phyloP scores from a whole-genome alignment of 2,113 vertebrate genomes.

The Isurus oxyrinchus region DNA sequence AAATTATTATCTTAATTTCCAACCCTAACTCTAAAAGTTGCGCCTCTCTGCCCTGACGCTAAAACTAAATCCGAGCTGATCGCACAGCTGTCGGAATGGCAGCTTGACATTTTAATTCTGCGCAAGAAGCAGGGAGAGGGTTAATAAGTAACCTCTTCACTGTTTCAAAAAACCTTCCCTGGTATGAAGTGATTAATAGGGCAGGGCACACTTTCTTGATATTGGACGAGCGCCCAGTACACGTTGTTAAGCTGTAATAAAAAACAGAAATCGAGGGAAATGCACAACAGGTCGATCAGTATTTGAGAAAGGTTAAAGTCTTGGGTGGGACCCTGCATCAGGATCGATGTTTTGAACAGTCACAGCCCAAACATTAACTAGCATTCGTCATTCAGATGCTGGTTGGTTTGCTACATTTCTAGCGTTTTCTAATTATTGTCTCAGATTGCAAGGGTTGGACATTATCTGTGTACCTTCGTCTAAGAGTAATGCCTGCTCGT shows the following conservation, averaged over 20 bases:
- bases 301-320: slow-evolving; percentile 25
- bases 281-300: not conserved
- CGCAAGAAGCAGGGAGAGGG: not conserved
- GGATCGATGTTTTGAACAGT: not conserved
- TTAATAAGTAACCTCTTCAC: not conserved
- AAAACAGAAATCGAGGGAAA: not conserved
- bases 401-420: not conserved
- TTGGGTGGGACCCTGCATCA: not conserved
- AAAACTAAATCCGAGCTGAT: not conserved
- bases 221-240: slow-evolving; percentile 16
- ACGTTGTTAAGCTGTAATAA: not conserved
- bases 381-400: not conserved
- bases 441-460: not conserved
- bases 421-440: not conserved
- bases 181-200: slow-evolving; percentile 25
- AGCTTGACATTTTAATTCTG: not conserved
- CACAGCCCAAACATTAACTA: not conserved
- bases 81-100: not conserved
- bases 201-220: not conserved
- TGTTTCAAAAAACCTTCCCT: not conserved
- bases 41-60: not conserved
- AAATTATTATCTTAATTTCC: not conserved
- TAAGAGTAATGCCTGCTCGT: not conserved
- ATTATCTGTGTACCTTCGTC: too few species aligned
- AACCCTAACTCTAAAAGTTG: not conserved